phyloP scores from a whole-genome alignment of 2,797 vertebrate genomes.

The Brachymystax lenok region DNA sequence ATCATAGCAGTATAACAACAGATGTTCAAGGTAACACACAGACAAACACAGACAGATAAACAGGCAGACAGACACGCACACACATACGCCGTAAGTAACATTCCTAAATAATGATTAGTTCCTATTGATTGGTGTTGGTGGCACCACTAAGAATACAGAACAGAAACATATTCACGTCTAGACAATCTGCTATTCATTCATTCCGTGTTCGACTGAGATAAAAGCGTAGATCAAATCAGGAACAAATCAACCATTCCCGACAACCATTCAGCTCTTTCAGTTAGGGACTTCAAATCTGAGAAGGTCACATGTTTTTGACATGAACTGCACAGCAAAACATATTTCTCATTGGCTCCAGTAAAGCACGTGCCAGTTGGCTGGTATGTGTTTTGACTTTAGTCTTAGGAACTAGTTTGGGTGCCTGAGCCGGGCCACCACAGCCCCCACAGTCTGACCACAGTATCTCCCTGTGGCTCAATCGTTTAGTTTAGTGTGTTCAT shows the following conservation, averaged over 20 bases:
- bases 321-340: slow-evolving; percentile 34
- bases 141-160: background rate
- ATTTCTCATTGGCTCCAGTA: slow-evolving; percentile 64
- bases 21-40: background rate
- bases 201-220: slow-evolving; percentile 13
- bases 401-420: slow-evolving; percentile 56
- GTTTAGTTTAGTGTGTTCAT: slow-evolving; percentile 62
- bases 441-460: background rate
- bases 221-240: slow-evolving; percentile 22
- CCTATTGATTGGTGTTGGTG: background rate
- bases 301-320: slow-evolving; percentile 65
- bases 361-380: slow-evolving; percentile 38
- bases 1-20: background rate
- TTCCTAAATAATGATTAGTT: background rate
- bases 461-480: slow-evolving; percentile 31
- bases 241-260: slow-evolving; percentile 40
- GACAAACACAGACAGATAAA: background rate
- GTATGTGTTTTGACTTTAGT: slow-evolving; percentile 67
- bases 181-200: background rate
- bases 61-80: background rate
- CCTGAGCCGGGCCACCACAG: background rate
- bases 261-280: slow-evolving; percentile 35
- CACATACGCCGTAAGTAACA: background rate
- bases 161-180: background rate
- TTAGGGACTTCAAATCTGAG: slow-evolving; percentile 54